Conservation (phyloP, 2,113 vertebrate species). For the Channa argus region DNA sequence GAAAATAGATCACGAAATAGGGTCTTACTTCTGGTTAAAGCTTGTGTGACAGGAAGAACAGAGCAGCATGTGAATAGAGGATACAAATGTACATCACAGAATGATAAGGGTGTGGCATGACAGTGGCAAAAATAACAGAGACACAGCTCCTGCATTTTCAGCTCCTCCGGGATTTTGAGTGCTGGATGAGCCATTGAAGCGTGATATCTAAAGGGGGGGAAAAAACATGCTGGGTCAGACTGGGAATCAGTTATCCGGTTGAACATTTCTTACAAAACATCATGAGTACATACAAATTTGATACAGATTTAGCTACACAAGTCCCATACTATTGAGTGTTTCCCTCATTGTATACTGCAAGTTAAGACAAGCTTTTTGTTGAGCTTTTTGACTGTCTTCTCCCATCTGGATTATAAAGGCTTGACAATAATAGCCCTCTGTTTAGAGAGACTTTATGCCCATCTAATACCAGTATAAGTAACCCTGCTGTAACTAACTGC, state of each 20-base stretch:
- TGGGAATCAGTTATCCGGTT: not conserved
- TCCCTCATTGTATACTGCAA: no score
- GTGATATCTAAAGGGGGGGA: constrained; percentile 81
- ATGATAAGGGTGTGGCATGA: constrained; percentile 69
- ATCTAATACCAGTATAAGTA: not conserved
- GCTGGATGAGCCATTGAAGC: constrained; percentile 91
- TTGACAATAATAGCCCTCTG: not conserved
- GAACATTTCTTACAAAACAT: not conserved
- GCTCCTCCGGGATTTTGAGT: constrained; percentile 89
- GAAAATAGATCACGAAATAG: constrained; percentile 15
- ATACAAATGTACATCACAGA: constrained; percentile 75
- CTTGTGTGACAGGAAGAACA: constrained; percentile 51
- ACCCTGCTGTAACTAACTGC: not conserved
- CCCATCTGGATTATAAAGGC: no score
- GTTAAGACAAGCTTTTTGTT: no score
- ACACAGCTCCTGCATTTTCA: constrained; percentile 67
- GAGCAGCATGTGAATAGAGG: constrained; percentile 60
- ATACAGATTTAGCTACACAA: not conserved
- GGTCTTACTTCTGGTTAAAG: constrained; percentile 36
- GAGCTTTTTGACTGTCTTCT: no score
- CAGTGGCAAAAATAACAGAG: constrained; percentile 68
- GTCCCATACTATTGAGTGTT: no score
- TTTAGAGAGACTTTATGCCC: not conserved
- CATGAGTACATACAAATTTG: not conserved
- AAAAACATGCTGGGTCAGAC: constrained; percentile 15